Evolutionary conservation across 2,888 invertebrate species (phyloP).

Genomic region (Acanthosepion pharaonis): DNA sequence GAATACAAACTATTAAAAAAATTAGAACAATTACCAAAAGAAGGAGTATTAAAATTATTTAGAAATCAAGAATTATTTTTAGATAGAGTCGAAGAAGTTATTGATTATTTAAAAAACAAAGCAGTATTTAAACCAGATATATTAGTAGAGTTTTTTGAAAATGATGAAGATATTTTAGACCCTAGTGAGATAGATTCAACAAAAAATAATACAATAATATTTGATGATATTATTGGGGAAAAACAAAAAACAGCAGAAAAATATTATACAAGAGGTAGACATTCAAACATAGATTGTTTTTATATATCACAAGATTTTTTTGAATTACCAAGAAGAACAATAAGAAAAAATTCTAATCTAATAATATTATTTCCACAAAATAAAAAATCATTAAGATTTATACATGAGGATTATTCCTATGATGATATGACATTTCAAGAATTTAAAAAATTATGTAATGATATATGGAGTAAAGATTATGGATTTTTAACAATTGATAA

Average conservation of each 20-base stretch:
- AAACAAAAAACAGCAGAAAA: neutral
- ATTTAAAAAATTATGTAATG: neutral
- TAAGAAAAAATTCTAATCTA: neutral
- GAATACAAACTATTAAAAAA: slow-evolving; percentile 34
- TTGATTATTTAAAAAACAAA: neutral
- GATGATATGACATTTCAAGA: neutral
- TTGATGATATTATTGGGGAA: neutral
- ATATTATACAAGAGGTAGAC: neutral
- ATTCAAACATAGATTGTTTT: neutral
- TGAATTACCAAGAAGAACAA: neutral
- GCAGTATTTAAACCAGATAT: neutral
- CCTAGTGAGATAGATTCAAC: neutral
- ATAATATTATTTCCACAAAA: neutral
- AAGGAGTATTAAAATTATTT: neutral
- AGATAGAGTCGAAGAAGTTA: neutral
- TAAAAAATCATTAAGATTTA: neutral
- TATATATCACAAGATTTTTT: neutral
- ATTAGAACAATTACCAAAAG: neutral
- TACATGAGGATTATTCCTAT: neutral
- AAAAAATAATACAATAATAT: neutral
- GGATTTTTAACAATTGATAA: neutral
- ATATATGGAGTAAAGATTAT: neutral
- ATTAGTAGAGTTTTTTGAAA: neutral
- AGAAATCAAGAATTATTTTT: neutral
- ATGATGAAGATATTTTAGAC: neutral